phyloP scores from a whole-genome alignment of 2,113 vertebrate species.

The Hydropotes inermis region DNA sequence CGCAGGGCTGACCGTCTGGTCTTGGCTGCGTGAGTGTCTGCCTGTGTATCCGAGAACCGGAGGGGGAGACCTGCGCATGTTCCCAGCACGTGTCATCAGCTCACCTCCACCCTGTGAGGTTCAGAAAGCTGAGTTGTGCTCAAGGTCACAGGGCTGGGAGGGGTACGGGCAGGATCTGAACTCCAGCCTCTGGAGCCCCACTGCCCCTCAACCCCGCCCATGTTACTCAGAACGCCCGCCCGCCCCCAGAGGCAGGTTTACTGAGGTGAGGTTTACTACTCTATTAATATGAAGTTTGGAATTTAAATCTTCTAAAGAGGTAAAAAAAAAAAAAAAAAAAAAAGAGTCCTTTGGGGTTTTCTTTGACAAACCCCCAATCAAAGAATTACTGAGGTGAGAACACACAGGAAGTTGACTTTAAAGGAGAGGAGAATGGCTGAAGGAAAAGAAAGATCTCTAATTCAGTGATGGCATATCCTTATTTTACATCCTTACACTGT shows the following conservation, averaged over 20 bases:
- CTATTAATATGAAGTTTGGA: conserved; percentile 65
- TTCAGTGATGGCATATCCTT: not conserved
- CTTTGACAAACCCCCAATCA: not conserved
- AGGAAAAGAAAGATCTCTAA: not conserved
- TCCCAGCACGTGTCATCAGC: no score
- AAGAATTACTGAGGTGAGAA: not conserved
- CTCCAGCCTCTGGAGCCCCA: not conserved
- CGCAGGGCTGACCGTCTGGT: not conserved
- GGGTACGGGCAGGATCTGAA: not conserved
- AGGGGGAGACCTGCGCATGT: not conserved
- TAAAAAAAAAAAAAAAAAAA: not conserved
- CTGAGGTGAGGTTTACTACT: conserved; percentile 30
- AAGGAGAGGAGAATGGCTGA: not conserved
- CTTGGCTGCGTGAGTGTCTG: not conserved
- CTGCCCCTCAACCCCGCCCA: not conserved
- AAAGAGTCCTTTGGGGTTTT: not conserved
- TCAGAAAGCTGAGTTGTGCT: not conserved
- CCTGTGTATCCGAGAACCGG: not conserved
- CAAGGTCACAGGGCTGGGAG: not conserved
- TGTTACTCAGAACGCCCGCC: not conserved
- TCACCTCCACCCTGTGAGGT: not conserved
- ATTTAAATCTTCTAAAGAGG: conserved; percentile 49
- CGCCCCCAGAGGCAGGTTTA: not conserved
- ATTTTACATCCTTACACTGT: not conserved
- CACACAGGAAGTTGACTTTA: not conserved